Percentiles rank a stretch among this genome's conserved stretches.
These are phyloP conservation scores for Centropyge bicolor DNA, from an alignment of 2,797 vertebrate genomes.

Conservation along the genomic window DNA sequence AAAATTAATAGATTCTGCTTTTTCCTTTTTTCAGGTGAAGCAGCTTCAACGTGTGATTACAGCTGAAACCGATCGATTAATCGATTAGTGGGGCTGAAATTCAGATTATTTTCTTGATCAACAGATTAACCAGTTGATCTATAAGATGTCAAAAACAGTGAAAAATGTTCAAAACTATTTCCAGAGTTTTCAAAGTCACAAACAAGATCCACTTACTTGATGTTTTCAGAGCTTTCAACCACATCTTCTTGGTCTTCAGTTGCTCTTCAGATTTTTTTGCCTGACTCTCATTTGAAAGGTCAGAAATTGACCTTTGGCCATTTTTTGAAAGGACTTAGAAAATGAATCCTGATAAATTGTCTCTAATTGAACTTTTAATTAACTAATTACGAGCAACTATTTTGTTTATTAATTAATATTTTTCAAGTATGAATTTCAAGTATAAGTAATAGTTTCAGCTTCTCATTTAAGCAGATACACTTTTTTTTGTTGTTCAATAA, in stretches of 20 bases:
- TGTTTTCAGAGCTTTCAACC: neutral
- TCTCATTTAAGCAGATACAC: neutral
- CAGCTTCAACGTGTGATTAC: neutral
- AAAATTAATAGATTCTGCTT: neutral
- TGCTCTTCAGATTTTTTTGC: too few species aligned
- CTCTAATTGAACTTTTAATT: too few species aligned
- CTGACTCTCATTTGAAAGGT: neutral
- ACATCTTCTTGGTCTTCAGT: neutral
- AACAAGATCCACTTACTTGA: too few species aligned
- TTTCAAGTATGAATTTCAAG: too few species aligned
- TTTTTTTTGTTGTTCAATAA: neutral
- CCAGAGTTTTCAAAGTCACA: neutral
- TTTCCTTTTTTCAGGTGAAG: neutral
- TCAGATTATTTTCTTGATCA: too few species aligned
- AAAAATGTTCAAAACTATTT: neutral
- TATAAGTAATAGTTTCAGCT: neutral
- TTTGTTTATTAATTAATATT: neutral
- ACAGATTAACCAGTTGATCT: fast-evolving
- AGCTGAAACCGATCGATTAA: neutral
- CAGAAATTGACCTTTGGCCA: neutral
- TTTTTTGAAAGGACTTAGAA: neutral
- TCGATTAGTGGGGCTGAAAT: neutral
- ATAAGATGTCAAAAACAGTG: neutral
- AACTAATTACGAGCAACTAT: neutral
- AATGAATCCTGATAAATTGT: too few species aligned